Base-by-base conservation (phyloP, 2,797 vertebrate species). In the Rhynchonycteris naso region DNA sequence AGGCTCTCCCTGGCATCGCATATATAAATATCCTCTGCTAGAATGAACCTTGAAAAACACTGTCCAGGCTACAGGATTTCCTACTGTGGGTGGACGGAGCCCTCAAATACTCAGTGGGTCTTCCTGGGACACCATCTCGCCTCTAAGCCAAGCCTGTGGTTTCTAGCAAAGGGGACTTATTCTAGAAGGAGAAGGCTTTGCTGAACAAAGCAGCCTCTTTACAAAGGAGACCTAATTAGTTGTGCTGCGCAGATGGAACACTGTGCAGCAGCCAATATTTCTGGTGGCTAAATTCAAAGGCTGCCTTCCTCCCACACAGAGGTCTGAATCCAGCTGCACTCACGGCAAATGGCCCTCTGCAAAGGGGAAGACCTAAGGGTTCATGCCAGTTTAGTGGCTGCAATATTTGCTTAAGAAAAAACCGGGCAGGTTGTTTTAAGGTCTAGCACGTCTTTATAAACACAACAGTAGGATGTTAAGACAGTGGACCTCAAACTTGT, bases 221-320 rank as follows among this genome's bases (percentile, higher is more conserved):
- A 94, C 72, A 82, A 81, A 86, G 47, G 43, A 95, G 79, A 82
- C 47, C 88, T 93, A 71, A 92, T 84, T 54, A 59, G 22, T 66
- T 84, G 35, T 56, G 24, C 54, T 33, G 21, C 61, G 68, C 61
- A 69, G 56, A 79, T 38, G 21, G 16, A 75, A 72, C 11, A 76
- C 0, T 33, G n/a, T 19, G 56, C 26, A 15, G 16, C 5, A 82
- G 63, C 38, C 71, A 59, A 35, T 9, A 7, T 21, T 84, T 65
- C 78, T 26, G 18, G 54, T 43, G 24, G 54, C 30, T 8, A 71
- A 71, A 81, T 12, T 59, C 65, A 83, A 95, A 95, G 81, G 76
- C 65, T 74, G 58, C 88, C 43, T 74, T 47, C 82, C 84, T 22
- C 21, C 93, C 68, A 47, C 7, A 3, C 0, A 30, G 26, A 87